Evolutionary conservation across 2,888 invertebrate genomes (phyloP), one percentile per base, ranked within the genome.

Genomic region (Agrilus biguttatus): DNA sequence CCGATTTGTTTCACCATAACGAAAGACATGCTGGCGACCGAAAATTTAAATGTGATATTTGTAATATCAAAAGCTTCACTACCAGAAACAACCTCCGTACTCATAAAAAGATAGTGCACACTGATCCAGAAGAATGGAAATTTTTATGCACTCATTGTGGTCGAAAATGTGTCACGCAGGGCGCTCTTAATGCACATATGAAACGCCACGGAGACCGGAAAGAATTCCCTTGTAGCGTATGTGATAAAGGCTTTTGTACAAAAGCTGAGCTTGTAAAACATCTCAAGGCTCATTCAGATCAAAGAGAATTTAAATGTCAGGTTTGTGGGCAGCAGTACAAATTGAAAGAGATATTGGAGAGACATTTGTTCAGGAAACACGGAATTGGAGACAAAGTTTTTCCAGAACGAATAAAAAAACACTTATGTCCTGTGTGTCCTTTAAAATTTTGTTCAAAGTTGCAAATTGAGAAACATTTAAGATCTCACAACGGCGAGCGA

Each of bases 171-270:
- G 39, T 39, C 10, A 35, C 39, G 5, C 33, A 19, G 14, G 38
- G 38, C 3, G 38, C 42, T 5, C 38, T 42, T 8, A 37, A 42
- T 10, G n/a, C 34, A 8, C 42, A 42, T 17, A 8, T 43, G 21
- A 43, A 43, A 23, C 34, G 39, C 8, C 39, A 43, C 8, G 43
- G 39, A 35, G 43, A 43, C 14, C 33, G 39, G 7, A 43, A 23
- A 28, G 28, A 28, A 14, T 43, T 39, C 21, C 38, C 38, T 14
- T 43, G 43, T 14, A 34, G 32, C 14, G 14, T 43, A 2, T 43
- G 43, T 8, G 35, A 23, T 8, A 43, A 43, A 12, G 43, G 43
- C 5, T 43, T 43, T n/a, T 43, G 39, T 13, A 43, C 43, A 5
- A 43, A 43, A 8, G 39, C 38, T 14, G 39, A 43, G 12, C 19